Percentiles rank a stretch among this genome's conserved stretches.
Evolutionary conservation across 2,113 vertebrate species (phyloP).

Genomic region (Motacilla tschutschensis): DNA sequence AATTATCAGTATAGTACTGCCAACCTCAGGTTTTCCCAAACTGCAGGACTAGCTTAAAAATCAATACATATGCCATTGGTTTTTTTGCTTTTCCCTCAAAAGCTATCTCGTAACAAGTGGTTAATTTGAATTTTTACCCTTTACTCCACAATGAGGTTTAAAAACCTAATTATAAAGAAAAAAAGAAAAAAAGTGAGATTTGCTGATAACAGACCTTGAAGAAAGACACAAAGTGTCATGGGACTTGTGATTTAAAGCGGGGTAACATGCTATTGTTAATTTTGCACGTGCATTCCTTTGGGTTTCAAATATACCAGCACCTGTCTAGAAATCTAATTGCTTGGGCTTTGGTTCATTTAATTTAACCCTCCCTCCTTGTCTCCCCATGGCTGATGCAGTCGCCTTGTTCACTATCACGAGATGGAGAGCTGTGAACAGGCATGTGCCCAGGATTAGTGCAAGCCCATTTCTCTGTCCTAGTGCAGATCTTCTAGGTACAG

Average conservation of each 20-base stretch:
- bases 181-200: not conserved
- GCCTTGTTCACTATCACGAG: not conserved
- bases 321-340: not conserved
- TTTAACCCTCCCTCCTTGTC: not conserved
- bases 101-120: not conserved
- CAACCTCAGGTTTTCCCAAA: not conserved
- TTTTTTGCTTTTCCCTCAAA: not conserved
- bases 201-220: not conserved
- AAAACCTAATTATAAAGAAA: not conserved
- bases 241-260: not conserved
- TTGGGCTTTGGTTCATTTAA: not conserved
- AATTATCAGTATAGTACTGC: not conserved
- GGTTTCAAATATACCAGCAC: not conserved
- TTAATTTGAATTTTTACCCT: not conserved
- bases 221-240: not conserved
- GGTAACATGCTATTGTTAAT: not conserved
- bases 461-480: not conserved
- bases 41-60: not conserved
- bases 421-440: not conserved
- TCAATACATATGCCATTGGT: not conserved
- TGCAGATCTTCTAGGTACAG: not conserved
- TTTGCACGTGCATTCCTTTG: not conserved
- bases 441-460: not conserved
- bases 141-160: not conserved
- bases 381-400: not conserved